Evolutionary conservation across 2,888 invertebrate genomes (phyloP).

Genomic region (Terebella lapidaria): DNA sequence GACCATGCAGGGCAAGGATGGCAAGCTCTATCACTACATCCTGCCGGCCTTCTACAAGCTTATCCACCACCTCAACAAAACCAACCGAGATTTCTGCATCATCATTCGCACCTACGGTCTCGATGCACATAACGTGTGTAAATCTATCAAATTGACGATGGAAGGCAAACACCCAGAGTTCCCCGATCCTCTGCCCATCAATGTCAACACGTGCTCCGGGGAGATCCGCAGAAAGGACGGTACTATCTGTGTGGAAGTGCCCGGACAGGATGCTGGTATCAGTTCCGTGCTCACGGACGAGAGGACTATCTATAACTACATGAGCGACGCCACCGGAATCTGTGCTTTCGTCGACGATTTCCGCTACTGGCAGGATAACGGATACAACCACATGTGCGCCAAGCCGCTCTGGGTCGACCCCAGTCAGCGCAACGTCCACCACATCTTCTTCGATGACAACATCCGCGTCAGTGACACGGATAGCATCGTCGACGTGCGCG

Average conservation of each 20-base stretch:
- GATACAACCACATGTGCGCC: constrained; percentile 38
- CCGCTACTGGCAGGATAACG: constrained; percentile 40
- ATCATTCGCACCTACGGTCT: constrained; percentile 49
- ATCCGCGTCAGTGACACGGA: constrained; percentile 45
- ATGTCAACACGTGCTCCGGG: constrained; percentile 33
- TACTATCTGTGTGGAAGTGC: constrained; percentile 13
- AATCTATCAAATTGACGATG: constrained; percentile 10
- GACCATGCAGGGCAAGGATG: constrained; percentile 36
- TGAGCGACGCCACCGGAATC: constrained; percentile 36
- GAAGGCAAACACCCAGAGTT: constrained; percentile 38
- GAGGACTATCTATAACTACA: constrained; percentile 36
- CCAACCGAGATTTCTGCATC: constrained; percentile 40
- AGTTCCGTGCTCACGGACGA: constrained; percentile 23
- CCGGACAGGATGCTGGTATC: not conserved
- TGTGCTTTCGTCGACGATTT: constrained; percentile 48
- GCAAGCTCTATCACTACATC: constrained; percentile 46
- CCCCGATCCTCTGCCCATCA: constrained; percentile 27
- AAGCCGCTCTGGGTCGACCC: constrained; percentile 50
- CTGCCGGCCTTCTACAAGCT: constrained; percentile 46
- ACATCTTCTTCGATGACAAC: constrained; percentile 53
- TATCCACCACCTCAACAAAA: constrained; percentile 33
- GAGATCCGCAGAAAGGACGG: constrained; percentile 28
- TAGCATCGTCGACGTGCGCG: constrained; percentile 47
- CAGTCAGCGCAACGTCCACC: constrained; percentile 37
- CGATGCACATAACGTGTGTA: constrained; percentile 39